Percentiles rank a stretch among this genome's conserved stretches.
Conservation (phyloP, 2,888 invertebrate species). For the Clostera curtula region DNA sequence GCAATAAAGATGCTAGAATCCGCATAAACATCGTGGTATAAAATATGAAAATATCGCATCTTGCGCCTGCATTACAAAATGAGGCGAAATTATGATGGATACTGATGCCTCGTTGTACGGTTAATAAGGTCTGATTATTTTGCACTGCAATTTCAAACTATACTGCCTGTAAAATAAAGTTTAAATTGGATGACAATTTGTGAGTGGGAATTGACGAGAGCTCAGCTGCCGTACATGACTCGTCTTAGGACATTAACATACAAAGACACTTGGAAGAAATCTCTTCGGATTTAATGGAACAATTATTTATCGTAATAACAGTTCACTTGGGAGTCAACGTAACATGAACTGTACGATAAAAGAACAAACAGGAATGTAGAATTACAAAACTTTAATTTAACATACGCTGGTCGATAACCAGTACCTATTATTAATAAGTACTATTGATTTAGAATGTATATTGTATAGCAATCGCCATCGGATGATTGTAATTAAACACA, state of each 20-base stretch:
- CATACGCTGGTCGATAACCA: too few species aligned
- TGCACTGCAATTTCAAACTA: conserved; percentile 17
- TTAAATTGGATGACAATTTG: conserved; percentile 23
- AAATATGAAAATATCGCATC: conserved; percentile 57
- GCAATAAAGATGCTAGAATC: conserved; percentile 19
- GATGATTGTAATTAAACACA: too few species aligned
- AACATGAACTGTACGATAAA: too few species aligned
- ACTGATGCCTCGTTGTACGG: conserved; percentile 61
- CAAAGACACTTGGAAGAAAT: too few species aligned
- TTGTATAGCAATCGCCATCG: too few species aligned
- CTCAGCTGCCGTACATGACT: conserved; percentile 29
- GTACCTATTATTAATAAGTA: too few species aligned
- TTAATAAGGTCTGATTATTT: conserved; percentile 62
- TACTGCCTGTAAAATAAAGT: conserved; percentile 16
- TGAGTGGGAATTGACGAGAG: conserved; percentile 31
- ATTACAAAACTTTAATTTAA: too few species aligned
- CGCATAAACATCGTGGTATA: conserved; percentile 30
- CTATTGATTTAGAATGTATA: too few species aligned
- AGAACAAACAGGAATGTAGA: too few species aligned
- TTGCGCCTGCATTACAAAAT: conserved; percentile 61
- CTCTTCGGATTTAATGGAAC: too few species aligned
- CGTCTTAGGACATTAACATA: conserved; percentile 19
- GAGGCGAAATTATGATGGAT: conserved; percentile 73
- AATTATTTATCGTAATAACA: too few species aligned
- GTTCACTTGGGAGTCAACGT: too few species aligned